A percentile compares a stretch with the other conserved stretches of the same genome.
phyloP scores from a whole-genome alignment of 2,888 invertebrate genomes.

The Neocrepidodera transversa region DNA sequence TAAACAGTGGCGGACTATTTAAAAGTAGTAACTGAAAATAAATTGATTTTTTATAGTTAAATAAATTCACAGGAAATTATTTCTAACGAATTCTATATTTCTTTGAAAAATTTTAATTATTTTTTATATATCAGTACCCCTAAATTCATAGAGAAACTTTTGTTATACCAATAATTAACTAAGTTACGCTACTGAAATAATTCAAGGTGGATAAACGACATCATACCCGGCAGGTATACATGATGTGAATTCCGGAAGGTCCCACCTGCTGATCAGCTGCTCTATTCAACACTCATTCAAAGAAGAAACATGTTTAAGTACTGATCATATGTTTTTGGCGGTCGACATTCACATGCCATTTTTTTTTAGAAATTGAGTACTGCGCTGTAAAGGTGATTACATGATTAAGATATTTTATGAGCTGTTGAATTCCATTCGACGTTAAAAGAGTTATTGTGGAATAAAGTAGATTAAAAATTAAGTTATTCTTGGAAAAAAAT shows the following conservation, averaged over 20 bases:
- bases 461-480: too few species aligned
- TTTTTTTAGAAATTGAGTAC: slow-evolving; percentile 3
- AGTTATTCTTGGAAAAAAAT: too few species aligned
- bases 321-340: slow-evolving; percentile 27
- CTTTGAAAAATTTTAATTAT: too few species aligned
- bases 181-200: slow-evolving; percentile 23
- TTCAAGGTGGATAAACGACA: slow-evolving; percentile 29
- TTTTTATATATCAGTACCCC: too few species aligned
- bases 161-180: too few species aligned
- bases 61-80: too few species aligned
- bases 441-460: too few species aligned
- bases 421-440: too few species aligned
- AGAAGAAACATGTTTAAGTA: slow-evolving; percentile 12
- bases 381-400: not conserved
- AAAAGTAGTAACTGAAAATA: too few species aligned
- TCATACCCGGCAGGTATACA: slow-evolving; percentile 32
- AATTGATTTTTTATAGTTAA: too few species aligned
- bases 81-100: too few species aligned
- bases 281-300: slow-evolving; percentile 30
- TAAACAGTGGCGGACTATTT: slow-evolving; percentile 16
- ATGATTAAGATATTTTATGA: not conserved
- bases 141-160: too few species aligned
- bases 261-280: slow-evolving; percentile 45
- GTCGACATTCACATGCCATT: slow-evolving; percentile 14
- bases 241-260: slow-evolving; percentile 36